These are phyloP conservation scores for Pyrgilauda ruficollis DNA, from an alignment of 2,113 vertebrate species.

Conservation along the genomic window DNA sequence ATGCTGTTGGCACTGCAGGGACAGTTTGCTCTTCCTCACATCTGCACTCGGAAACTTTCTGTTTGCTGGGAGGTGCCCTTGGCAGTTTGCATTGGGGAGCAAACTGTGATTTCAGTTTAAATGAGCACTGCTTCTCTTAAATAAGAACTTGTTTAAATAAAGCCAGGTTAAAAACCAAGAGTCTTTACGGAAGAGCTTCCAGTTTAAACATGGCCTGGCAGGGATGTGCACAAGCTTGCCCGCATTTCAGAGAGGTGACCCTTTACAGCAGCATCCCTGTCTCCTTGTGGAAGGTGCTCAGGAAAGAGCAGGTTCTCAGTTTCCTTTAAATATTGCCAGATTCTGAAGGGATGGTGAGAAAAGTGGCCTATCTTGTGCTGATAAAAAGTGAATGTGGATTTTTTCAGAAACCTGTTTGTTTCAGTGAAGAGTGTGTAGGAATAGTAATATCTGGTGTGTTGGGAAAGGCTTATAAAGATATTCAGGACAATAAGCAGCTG, in stretches of 20 bases:
- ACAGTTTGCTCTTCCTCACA: not conserved
- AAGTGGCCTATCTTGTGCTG: not conserved
- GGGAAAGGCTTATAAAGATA: not conserved
- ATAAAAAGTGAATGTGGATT: not conserved
- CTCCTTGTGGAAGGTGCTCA: not conserved
- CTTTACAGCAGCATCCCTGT: accelerated
- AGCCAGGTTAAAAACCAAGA: not conserved
- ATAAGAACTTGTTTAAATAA: not conserved
- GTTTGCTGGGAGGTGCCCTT: not conserved
- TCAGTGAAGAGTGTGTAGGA: not conserved
- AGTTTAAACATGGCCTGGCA: not conserved
- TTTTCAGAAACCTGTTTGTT: not conserved
- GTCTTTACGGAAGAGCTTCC: not conserved
- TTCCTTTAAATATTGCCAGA: not conserved
- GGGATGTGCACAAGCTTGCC: not conserved
- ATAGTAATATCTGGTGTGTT: not conserved
- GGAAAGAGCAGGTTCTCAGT: not conserved
- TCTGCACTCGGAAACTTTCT: not conserved
- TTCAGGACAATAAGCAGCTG: not conserved
- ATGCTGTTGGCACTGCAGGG: not conserved
- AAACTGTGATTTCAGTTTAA: not conserved
- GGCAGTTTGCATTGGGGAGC: not conserved
- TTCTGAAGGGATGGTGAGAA: not conserved
- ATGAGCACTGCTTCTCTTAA: not conserved
- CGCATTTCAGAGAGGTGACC: not conserved